Percentiles rank a stretch among this genome's conserved stretches.
phyloP scores from a whole-genome alignment of 2,888 invertebrate genomes.

The Laothoe populi region DNA sequence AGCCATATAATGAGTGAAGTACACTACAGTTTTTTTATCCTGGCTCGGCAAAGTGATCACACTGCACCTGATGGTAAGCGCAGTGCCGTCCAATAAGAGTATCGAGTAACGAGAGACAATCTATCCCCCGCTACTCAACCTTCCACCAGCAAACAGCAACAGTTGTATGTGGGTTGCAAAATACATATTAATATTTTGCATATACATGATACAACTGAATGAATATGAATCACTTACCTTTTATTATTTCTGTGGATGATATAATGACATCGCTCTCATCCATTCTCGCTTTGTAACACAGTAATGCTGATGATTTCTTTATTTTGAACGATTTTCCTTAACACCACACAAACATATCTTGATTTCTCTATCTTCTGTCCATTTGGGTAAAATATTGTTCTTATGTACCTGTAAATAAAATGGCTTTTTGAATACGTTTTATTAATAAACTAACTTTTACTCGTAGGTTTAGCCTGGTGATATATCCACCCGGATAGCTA shows the following conservation, averaged over 20 bases:
- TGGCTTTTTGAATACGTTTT: background rate
- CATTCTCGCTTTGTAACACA: slow-evolving; percentile 79
- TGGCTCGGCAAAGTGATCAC: too few species aligned
- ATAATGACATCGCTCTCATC: slow-evolving; percentile 84
- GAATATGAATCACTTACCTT: slow-evolving; percentile 75
- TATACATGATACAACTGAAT: background rate
- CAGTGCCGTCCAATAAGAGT: too few species aligned
- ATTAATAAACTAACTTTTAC: too few species aligned
- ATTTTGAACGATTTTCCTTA: slow-evolving; percentile 56
- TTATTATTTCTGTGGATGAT: slow-evolving; percentile 87
- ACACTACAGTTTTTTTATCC: too few species aligned
- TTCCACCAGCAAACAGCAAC: too few species aligned
- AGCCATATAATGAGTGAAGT: too few species aligned
- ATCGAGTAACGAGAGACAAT: background rate
- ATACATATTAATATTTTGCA: background rate
- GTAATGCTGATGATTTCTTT: slow-evolving; percentile 67
- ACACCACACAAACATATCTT: slow-evolving; percentile 6
- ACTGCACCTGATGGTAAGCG: too few species aligned
- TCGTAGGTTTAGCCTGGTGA: too few species aligned
- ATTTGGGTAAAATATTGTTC: background rate
- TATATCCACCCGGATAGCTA: too few species aligned
- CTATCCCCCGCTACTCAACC: too few species aligned
- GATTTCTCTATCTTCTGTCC: slow-evolving; percentile 1
- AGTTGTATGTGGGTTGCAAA: background rate
- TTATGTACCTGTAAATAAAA: background rate